Base-by-base conservation (phyloP, 2,113 vertebrate species). In the Noturus placidus region DNA sequence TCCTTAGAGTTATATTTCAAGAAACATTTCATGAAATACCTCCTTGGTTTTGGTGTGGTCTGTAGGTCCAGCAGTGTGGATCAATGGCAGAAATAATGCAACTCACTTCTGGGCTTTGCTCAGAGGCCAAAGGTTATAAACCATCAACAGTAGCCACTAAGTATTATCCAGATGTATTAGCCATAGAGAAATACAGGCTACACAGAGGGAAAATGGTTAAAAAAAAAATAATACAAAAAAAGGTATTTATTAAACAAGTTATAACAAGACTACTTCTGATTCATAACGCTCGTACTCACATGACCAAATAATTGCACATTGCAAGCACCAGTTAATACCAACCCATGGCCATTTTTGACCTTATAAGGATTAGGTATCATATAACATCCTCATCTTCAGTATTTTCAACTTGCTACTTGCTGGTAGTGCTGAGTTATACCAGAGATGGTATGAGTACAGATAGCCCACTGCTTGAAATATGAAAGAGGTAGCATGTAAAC, bases 71-170 rank as follows among this genome's bases (percentile, higher is more conserved):
- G 65, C 59, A 20, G 83, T 46, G 76, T 20, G 77, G 88, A 88
- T 87, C 84, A 30, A 83, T 87, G 91, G 27, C 78, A 83, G 65
- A 78, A 88, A 85, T 54, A 52, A 85, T 78, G 42, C 65, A 27
- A 38, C 70, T 83, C 63, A 56, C 70, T 81, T 84, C 78, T 79
- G 61, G 76, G 57, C 61, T 10, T 77, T 86, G 57, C 59, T 38
- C 7, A 63, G 25, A 82, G 70, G 89, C 88, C 88, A 91, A 90
- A 92, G 91, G 91, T 93, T 87, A 87, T 87, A 25, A 67, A 89
- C 74, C 56, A 88, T 56, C 78, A 30, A 38, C 46, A 7, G 27
- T 52, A 88, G 85, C 11, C 69, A 61, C 69, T 50, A 77, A 82
- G 82, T 84, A 84, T 84, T 63, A 89, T 84, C 65, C 86, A 14